Evolutionary conservation across 2,888 invertebrate genomes (phyloP).

Genomic region (Theretra japonica): DNA sequence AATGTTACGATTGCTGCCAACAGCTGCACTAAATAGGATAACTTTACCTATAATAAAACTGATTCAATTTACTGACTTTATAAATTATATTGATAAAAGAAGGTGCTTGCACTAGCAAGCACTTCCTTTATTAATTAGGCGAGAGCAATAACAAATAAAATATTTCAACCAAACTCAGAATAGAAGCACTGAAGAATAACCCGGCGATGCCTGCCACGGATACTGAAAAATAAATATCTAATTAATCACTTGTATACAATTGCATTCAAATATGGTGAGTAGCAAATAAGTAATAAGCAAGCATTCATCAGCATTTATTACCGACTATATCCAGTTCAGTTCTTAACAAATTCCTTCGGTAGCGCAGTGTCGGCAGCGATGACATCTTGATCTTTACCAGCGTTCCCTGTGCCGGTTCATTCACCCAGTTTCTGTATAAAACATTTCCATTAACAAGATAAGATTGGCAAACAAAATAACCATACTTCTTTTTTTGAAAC

Average conservation of each 20-base stretch:
- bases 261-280: too few species aligned
- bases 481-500: too few species aligned
- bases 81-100: not conserved
- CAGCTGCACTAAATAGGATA: too few species aligned
- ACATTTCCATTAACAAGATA: not conserved
- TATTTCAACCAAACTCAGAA: constrained; percentile 85
- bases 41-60: too few species aligned
- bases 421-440: constrained; percentile 44
- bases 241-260: too few species aligned
- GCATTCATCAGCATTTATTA: too few species aligned
- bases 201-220: constrained; percentile 86
- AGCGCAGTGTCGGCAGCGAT: constrained; percentile 84
- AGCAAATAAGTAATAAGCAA: too few species aligned
- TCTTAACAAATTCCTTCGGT: constrained; percentile 86
- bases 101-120: not conserved
- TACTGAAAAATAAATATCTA: constrained; percentile 70
- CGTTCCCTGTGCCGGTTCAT: constrained; percentile 43
- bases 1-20: too few species aligned
- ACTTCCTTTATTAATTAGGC: not conserved
- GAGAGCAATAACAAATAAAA: constrained; percentile 73
- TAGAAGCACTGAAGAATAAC: constrained; percentile 86
- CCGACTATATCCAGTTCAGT: constrained; percentile 88
- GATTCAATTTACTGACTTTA: not conserved
- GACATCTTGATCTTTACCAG: constrained; percentile 67
- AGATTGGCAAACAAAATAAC: too few species aligned